phyloP scores from a whole-genome alignment of 2,113 vertebrate genomes.

The Etheostoma spectabile region DNA sequence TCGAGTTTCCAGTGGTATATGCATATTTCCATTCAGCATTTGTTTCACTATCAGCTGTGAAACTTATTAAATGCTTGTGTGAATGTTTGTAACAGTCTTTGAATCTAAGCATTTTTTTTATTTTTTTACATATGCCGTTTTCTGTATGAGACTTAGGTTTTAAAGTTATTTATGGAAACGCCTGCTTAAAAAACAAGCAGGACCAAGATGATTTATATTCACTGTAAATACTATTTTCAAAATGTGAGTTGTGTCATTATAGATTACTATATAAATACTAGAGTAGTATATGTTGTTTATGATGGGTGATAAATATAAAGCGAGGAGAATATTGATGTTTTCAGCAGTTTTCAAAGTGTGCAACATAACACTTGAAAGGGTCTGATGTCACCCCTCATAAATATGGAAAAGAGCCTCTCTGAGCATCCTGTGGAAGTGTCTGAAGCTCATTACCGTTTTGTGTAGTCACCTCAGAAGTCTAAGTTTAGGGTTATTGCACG shows the following conservation, averaged over 20 bases:
- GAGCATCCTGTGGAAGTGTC: conserved; percentile 44
- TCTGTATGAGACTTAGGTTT: conserved; percentile 15
- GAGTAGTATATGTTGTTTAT: conserved; percentile 5
- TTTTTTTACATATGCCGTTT: conserved; percentile 44
- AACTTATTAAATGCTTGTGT: conserved; percentile 6
- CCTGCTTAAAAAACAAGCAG: conserved; percentile 7
- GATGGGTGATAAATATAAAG: conserved; percentile 14
- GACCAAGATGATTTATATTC: conserved; percentile 44
- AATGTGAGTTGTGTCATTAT: conserved; percentile 4
- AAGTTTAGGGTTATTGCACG: conserved; percentile 70
- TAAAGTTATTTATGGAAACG: conserved; percentile 5
- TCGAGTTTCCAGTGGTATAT: not conserved
- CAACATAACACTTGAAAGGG: conserved; percentile 38
- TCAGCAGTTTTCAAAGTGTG: conserved; percentile 37
- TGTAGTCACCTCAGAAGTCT: conserved; percentile 51
- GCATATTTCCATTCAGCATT: not conserved
- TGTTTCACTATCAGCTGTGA: conserved; percentile 17
- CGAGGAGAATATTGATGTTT: conserved; percentile 23
- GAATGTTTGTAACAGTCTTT: conserved; percentile 30
- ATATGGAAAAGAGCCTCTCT: conserved; percentile 35
- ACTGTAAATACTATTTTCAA: conserved; percentile 17
- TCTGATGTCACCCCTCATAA: conserved; percentile 55
- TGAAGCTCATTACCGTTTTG: conserved; percentile 35
- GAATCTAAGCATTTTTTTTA: conserved; percentile 21
- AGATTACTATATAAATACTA: not conserved